A percentile compares a stretch with the other conserved stretches of the same genome.
These are phyloP conservation scores for Cathartes aura DNA, from an alignment of 2,113 vertebrate species.

Conservation along the genomic window DNA sequence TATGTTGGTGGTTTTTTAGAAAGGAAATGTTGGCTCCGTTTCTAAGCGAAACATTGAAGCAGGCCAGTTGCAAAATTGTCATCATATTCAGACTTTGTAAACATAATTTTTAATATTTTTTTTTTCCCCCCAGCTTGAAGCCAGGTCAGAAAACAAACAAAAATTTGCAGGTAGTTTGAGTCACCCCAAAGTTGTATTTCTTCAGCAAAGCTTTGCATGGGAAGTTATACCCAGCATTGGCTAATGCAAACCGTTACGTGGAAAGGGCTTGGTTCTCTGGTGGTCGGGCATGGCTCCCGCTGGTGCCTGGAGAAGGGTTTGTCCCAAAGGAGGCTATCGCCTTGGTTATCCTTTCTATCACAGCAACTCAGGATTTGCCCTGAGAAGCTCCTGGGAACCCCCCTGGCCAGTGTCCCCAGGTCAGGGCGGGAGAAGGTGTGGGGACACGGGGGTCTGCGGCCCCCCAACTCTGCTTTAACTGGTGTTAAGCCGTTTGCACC, in stretches of 20 bases:
- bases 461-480: neutral
- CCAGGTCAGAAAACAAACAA: neutral
- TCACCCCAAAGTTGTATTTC: neutral
- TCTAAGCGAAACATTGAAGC: neutral
- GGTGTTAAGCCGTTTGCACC: neutral
- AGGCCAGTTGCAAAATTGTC: constrained; percentile 1
- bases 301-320: neutral
- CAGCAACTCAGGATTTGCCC: no score
- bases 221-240: rapidly evolving
- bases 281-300: neutral
- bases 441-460: rapidly evolving
- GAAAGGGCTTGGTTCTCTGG: neutral
- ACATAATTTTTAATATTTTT: neutral
- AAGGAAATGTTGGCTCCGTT: neutral
- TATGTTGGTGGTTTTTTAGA: neutral
- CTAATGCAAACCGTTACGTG: neutral
- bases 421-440: neutral
- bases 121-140: neutral
- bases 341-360: neutral
- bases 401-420: neutral
- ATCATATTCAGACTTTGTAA: neutral
- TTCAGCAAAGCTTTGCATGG: neutral
- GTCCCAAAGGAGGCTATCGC: rapidly evolving
- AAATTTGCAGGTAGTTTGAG: neutral
- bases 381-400: neutral